Evolutionary conservation across 2,888 invertebrate genomes (phyloP), one percentile per base, ranked within the genome.

Genomic region (Lasioglossum oenotherae): DNA sequence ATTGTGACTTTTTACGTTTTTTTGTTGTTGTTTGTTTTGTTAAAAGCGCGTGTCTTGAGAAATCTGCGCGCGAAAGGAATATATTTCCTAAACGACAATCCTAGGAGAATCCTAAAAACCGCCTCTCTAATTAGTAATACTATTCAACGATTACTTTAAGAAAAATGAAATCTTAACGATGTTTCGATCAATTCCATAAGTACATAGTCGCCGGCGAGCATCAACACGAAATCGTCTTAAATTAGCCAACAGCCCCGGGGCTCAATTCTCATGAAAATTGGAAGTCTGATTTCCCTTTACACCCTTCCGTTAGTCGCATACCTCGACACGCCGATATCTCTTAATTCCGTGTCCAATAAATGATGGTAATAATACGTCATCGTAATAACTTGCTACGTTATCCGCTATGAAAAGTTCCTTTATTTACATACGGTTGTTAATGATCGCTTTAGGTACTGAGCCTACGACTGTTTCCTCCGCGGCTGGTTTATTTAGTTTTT

Each of bases 341-440:
- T 71, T 57, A 19, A 46, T 53, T 60, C 72, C 77, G 38, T 60
- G 73, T 77, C 79, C 69, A 49, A 76, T 80, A 81, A 86, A 80
- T 72, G 64, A 57, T 80, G 67, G 82, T 82, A 75, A 77, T 82
- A 87, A 81, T 87, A 81, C 67, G 60, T 87, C 78, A 38, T 81
- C 79, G 77, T 79, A 76, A 85, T 84, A 85, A 78, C 57, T 73
- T 53, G 69, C 85, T 88, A 87, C 81, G 67, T 79, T 83, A 31
- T 72, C 44, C 23, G 72, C 88, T 87, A 88, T 84, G 82, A 83
- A 85, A 82, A 78, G 35, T 78, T 83, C 60, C 69, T 49, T 67
- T 90, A 88, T 87, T 74, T 86, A 91, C 86, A 89, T 78, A 80
- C 82, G 79, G 57, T 74, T 71, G 35, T 69, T 69, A 35, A 73